phyloP scores from a whole-genome alignment of 2,797 vertebrate genomes.

The Amniataba percoides region DNA sequence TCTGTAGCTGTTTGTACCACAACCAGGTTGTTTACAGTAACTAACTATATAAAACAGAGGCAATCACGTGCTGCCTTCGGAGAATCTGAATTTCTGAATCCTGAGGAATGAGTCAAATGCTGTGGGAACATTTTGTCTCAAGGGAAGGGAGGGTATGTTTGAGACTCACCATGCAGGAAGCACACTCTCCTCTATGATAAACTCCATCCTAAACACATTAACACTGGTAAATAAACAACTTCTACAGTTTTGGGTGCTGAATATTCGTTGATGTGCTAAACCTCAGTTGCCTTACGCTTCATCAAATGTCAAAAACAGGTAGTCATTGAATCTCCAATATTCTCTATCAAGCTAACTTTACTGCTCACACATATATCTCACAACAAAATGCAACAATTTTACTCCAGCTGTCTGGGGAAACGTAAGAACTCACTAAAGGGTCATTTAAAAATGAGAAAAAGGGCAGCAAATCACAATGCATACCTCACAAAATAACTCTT shows the following conservation, averaged over 20 bases:
- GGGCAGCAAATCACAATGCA: not conserved
- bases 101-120: slow-evolving; percentile 37
- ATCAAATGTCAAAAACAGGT: not conserved
- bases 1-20: slow-evolving; percentile 20
- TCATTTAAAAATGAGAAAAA: not conserved
- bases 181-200: slow-evolving; percentile 14
- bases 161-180: slow-evolving; percentile 17
- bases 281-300: not conserved
- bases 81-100: slow-evolving; percentile 30
- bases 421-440: not conserved
- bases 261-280: not conserved
- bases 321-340: not conserved
- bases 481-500: not conserved
- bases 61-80: slow-evolving; percentile 10
- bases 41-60: slow-evolving; percentile 20
- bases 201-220: slow-evolving; percentile 11
- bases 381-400: not conserved
- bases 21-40: not conserved
- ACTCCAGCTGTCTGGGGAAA: not conserved
- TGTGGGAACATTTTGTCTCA: slow-evolving; percentile 68
- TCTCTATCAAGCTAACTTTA: not conserved
- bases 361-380: not conserved
- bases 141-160: slow-evolving; percentile 27
- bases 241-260: not conserved
- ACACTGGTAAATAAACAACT: slow-evolving; percentile 24